Conservation (phyloP, 2,113 vertebrate species). For the Falco punctatus region DNA sequence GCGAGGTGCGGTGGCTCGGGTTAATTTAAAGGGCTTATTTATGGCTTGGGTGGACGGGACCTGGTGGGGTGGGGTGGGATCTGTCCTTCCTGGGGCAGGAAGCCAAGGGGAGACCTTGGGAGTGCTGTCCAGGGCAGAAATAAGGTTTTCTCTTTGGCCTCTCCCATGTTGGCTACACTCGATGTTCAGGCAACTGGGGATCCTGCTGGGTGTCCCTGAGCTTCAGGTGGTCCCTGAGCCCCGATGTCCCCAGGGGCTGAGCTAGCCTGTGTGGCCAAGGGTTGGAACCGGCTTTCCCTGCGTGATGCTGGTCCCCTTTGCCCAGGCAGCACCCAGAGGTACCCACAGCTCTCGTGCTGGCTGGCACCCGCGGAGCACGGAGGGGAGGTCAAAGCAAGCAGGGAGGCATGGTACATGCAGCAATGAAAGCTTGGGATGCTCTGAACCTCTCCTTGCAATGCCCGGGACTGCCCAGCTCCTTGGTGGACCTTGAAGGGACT, state of each 20-base stretch:
- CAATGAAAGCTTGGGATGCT: background rate
- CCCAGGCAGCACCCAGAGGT: background rate
- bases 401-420: too few species aligned
- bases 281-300: background rate
- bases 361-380: background rate
- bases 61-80: background rate
- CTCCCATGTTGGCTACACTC: background rate
- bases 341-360: background rate
- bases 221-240: background rate
- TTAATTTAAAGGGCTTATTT: slow-evolving; percentile 30
- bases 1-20: background rate
- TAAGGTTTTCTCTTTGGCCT: rapidly evolving
- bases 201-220: background rate
- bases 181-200: background rate
- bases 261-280: background rate
- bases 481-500: background rate
- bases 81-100: background rate
- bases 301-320: background rate
- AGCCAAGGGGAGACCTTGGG: background rate
- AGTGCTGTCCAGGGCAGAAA: background rate
- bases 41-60: background rate
- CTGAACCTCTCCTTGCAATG: background rate
- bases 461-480: background rate
- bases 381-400: background rate
- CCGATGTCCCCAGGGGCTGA: rapidly evolving